A percentile compares a stretch with the other conserved stretches of the same genome.
Evolutionary conservation across 2,113 vertebrate species (phyloP).

Genomic region (Burhinus bistriatus): DNA sequence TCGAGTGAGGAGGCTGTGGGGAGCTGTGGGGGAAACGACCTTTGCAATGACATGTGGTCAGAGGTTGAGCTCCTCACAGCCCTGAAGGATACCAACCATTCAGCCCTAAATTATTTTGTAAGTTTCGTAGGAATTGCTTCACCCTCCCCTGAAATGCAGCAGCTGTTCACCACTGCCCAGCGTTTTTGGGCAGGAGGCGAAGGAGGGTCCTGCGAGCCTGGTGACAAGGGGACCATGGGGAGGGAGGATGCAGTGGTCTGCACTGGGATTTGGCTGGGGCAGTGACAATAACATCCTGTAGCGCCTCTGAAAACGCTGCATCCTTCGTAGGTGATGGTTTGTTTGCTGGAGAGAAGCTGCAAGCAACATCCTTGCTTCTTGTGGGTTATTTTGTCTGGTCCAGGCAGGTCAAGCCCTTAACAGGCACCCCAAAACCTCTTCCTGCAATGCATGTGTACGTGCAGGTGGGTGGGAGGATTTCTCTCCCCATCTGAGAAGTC

Average conservation of each 20-base stretch:
- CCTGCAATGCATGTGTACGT: neutral
- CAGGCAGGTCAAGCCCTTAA: neutral
- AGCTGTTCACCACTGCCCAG: slow-evolving; percentile 12
- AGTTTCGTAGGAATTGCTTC: slow-evolving; percentile 56
- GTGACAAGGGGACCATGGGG: neutral
- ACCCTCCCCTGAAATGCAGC: slow-evolving; percentile 37
- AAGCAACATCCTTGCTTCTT: neutral
- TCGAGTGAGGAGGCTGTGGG: neutral
- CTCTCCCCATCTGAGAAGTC: neutral
- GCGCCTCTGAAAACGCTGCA: neutral
- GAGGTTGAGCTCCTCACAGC: neutral
- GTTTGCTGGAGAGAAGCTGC: neutral
- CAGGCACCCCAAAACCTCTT: neutral
- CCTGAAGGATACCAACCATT: neutral
- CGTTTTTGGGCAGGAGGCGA: neutral
- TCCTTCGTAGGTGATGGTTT: neutral
- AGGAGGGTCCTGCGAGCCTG: neutral
- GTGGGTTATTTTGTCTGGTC: neutral
- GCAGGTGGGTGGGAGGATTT: neutral
- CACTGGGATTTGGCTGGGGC: neutral
- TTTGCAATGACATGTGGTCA: neutral
- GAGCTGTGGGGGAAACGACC: neutral
- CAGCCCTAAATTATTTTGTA: slow-evolving; percentile 44
- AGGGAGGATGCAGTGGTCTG: neutral
- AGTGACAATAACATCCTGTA: neutral